These are phyloP conservation scores for Camptogramma bilineatum DNA, from an alignment of 2,888 invertebrate genomes.

Conservation along the genomic window DNA sequence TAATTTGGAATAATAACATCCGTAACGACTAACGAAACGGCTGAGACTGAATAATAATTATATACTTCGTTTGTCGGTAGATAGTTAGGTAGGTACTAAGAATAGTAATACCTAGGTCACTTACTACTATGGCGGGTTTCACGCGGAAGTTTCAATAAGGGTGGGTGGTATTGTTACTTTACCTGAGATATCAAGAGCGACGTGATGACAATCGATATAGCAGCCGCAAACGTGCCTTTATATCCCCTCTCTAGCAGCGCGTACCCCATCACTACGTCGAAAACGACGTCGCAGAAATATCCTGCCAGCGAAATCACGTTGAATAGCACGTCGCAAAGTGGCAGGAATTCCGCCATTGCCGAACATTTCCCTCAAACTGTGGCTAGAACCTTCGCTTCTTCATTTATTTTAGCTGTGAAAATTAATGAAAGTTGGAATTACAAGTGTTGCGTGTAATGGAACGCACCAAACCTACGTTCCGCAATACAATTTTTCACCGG, in stretches of 20 bases:
- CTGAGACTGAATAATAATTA: neutral
- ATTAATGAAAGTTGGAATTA: conserved; percentile 9
- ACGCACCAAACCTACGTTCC: conserved; percentile 32
- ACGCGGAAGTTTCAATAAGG: neutral
- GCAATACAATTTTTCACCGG: neutral
- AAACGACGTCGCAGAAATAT: conserved; percentile 96
- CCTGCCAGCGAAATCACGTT: conserved; percentile 95
- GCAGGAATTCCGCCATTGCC: conserved; percentile 92
- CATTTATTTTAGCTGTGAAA: conserved; percentile 50
- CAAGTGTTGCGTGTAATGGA: conserved; percentile 36
- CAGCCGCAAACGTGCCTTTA: conserved; percentile 87
- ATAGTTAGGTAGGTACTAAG: too few relatives aligned
- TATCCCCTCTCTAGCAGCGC: conserved; percentile 90
- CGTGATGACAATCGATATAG: conserved; percentile 89
- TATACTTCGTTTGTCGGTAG: neutral
- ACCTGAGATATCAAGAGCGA: conserved; percentile 92
- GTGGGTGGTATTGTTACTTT: conserved; percentile 21
- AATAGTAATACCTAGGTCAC: neutral
- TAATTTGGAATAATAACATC: neutral
- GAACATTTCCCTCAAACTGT: conserved; percentile 67
- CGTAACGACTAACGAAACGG: neutral
- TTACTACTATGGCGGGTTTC: neutral
- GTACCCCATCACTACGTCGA: conserved; percentile 94
- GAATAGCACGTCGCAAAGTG: conserved; percentile 95
- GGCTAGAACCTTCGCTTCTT: conserved; percentile 39